Conservation (phyloP, 1,140 invertebrate species). For the Drosophila grimshawi region DNA sequence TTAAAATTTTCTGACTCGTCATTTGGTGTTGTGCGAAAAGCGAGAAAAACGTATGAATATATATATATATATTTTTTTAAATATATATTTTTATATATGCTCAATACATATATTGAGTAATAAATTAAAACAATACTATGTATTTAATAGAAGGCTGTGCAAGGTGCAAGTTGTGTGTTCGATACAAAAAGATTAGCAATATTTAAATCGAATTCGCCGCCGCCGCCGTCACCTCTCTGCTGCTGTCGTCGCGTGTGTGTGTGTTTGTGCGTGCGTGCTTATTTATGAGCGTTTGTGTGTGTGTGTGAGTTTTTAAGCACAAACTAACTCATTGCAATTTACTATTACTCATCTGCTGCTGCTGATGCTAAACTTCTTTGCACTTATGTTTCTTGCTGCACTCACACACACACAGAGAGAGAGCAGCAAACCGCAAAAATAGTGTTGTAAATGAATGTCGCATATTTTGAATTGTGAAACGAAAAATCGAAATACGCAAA, state of each 20-base stretch:
- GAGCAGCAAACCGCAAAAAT: slow-evolving; percentile 27
- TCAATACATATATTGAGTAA: slow-evolving; percentile 60
- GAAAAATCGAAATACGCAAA: slow-evolving; percentile 46
- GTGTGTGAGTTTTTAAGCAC: slow-evolving; percentile 46
- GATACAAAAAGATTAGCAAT: slow-evolving; percentile 51
- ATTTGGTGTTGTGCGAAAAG: slow-evolving; percentile 75
- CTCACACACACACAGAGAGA: slow-evolving; percentile 10
- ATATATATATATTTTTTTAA: slow-evolving; percentile 21
- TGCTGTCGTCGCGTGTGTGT: slow-evolving; percentile 17
- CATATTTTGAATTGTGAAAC: neutral
- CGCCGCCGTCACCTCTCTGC: slow-evolving; percentile 21
- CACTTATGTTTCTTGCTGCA: slow-evolving; percentile 4
- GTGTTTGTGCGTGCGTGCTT: slow-evolving; percentile 34
- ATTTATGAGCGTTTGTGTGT: slow-evolving; percentile 12
- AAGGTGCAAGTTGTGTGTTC: slow-evolving; percentile 41
- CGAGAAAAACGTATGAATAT: slow-evolving; percentile 52
- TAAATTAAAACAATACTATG: slow-evolving; percentile 71
- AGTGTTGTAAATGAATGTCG: neutral
- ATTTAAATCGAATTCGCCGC: slow-evolving; percentile 33
- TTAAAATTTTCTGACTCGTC: slow-evolving; percentile 81
- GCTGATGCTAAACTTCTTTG: slow-evolving; percentile 21
- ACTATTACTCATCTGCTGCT: slow-evolving; percentile 70
- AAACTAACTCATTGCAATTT: slow-evolving; percentile 66
- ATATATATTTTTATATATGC: slow-evolving; percentile 21
- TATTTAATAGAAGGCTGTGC: slow-evolving; percentile 44